Conservation (phyloP, 1,140 invertebrate species). For the Drosophila bocki region DNA sequence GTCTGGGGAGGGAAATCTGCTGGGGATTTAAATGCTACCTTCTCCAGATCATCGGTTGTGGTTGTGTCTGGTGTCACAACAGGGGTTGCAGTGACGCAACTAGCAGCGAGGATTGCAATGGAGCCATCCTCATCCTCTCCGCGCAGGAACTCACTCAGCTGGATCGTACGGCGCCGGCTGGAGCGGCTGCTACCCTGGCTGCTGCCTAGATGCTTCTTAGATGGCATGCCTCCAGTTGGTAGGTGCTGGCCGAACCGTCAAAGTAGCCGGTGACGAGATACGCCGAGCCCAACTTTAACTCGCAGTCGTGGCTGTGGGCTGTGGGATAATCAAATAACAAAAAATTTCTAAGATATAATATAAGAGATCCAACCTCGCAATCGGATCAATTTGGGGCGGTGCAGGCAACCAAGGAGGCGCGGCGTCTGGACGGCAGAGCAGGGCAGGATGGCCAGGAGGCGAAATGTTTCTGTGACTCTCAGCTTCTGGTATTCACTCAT, state of each 20-base stretch:
- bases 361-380: constrained; percentile 33
- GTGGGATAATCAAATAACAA: background rate
- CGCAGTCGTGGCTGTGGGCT: constrained; percentile 69
- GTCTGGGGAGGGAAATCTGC: background rate
- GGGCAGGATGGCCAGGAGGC: constrained; percentile 61
- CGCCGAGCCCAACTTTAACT: constrained; percentile 56
- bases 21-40: background rate
- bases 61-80: background rate
- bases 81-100: background rate
- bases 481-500: constrained; percentile 79
- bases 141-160: constrained; percentile 40
- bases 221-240: constrained; percentile 74
- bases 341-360: too few relatives aligned
- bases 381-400: constrained; percentile 60
- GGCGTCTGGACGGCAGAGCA: constrained; percentile 47
- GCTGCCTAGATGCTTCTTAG: constrained; percentile 47
- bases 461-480: constrained; percentile 57
- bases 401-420: constrained; percentile 27
- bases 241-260: constrained; percentile 18
- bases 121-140: constrained; percentile 4
- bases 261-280: constrained; percentile 70
- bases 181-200: background rate
- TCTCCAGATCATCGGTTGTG: background rate
- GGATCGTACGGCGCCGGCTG: constrained; percentile 17
- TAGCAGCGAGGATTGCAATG: background rate